A percentile compares a stretch with the other conserved stretches of the same genome.
Conservation (phyloP, 2,113 vertebrate species). For the Tachysurus fulvidraco region DNA sequence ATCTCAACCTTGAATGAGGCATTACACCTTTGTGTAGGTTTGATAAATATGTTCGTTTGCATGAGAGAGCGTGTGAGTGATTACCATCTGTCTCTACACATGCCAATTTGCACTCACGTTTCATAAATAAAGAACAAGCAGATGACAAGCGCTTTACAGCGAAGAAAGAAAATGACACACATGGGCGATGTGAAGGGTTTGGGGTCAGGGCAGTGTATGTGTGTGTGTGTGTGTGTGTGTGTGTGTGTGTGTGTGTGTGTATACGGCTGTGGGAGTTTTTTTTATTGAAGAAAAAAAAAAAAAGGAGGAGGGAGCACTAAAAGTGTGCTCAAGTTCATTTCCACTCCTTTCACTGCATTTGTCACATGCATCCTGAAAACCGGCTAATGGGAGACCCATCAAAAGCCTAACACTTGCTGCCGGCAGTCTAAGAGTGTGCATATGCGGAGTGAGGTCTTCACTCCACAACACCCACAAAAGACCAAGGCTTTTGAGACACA, state of each 20-base stretch:
- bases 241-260: neutral
- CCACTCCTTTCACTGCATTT: constrained; percentile 84
- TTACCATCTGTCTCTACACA: constrained; percentile 31
- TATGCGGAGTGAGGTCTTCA: constrained; percentile 77
- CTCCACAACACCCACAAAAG: constrained; percentile 87
- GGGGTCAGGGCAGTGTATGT: constrained; percentile 51
- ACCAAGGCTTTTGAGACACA: constrained; percentile 78
- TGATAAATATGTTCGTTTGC: constrained; percentile 29
- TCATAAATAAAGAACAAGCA: constrained; percentile 40
- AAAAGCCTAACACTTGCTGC: constrained; percentile 84
- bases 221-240: neutral
- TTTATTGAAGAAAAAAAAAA: constrained; percentile 18
- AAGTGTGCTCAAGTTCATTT: constrained; percentile 82
- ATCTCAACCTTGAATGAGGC: constrained; percentile 41
- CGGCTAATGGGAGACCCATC: constrained; percentile 75
- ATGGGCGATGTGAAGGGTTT: constrained; percentile 46
- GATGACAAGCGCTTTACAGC: constrained; percentile 36
- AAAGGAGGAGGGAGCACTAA: constrained; percentile 54
- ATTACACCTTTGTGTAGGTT: constrained; percentile 39
- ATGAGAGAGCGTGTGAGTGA: neutral
- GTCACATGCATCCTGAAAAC: constrained; percentile 71
- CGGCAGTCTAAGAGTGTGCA: constrained; percentile 72
- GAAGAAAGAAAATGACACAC: constrained; percentile 42
- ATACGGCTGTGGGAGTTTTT: constrained; percentile 34
- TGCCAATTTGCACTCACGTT: constrained; percentile 41